A percentile compares a stretch with the other conserved stretches of the same genome.
Evolutionary conservation across 2,113 vertebrate genomes (phyloP).

Genomic region (Misgurnus anguillicaudatus): DNA sequence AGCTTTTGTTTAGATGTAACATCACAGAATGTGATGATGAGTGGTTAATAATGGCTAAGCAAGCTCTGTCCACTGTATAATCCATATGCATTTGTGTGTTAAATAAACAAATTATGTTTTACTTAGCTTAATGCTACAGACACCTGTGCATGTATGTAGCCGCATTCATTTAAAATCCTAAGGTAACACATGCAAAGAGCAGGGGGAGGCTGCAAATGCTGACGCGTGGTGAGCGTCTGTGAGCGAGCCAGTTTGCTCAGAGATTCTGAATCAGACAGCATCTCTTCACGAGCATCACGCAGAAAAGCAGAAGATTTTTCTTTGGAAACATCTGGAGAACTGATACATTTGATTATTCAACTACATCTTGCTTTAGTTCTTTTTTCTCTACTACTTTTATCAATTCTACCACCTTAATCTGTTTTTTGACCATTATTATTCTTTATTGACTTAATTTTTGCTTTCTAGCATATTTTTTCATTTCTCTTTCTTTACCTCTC

Average conservation of each 20-base stretch:
- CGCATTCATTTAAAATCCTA: slow-evolving; percentile 26
- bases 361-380: neutral
- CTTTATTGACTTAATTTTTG: neutral
- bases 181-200: slow-evolving; percentile 33
- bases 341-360: slow-evolving; percentile 16
- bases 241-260: slow-evolving; percentile 37
- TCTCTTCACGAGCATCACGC: slow-evolving; percentile 14
- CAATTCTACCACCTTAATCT: neutral
- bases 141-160: neutral
- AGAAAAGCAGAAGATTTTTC: slow-evolving; percentile 19
- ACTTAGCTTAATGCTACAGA: neutral
- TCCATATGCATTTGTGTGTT: neutral
- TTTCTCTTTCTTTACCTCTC: neutral
- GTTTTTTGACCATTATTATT: neutral
- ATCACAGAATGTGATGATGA: neutral
- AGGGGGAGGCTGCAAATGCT: slow-evolving; percentile 27
- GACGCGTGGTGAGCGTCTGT: slow-evolving; percentile 30
- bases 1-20: too few species aligned
- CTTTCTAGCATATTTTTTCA: neutral
- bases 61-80: neutral
- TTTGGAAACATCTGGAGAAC: neutral
- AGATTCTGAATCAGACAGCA: slow-evolving; percentile 27
- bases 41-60: neutral
- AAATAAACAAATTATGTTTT: neutral
- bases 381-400: neutral